Base-by-base conservation (phyloP, 2,888 invertebrate species). In the Silvanus unidentatus region DNA sequence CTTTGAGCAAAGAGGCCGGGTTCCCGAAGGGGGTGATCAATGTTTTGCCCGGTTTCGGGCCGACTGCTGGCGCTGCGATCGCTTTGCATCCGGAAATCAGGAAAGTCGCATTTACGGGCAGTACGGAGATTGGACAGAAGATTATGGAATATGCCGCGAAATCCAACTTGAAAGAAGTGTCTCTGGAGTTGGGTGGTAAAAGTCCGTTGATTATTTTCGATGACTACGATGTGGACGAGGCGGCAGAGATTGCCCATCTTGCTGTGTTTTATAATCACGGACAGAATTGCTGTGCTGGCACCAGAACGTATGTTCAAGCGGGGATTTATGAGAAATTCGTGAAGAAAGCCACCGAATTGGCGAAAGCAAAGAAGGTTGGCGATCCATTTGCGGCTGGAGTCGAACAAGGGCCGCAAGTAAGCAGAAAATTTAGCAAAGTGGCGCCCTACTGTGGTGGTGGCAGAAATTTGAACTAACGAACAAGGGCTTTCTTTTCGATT, bases 171-270 rank as follows among this genome's bases (percentile, higher is more conserved):
- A 95, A 94, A 66, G 77, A 86, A 43, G 82, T 92, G 0, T 84
- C 86, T 2, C 72, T 95, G 43, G 94, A 94, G 67, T 74, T 94
- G 32, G 94, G 94, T 32, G 94, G 94, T 48, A 94, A 94, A 69
- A 89, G 88, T 65, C 92, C 94, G 0, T 72, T 91, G 12, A 86
- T 94, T 11, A 76, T 94, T 10, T 89, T 88, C 63, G 81, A 85
- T 50, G 91, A 91, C 72, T 85, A 79, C 36, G 79, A 90, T 66
- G 73, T 82, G 56, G 75, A 77, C 50, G 75, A 77, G 55, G 82
- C 81, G 4, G 81, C 78, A 2, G 66, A 77, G 53, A 78, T 81
- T 43, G 80, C 85, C 0, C 81, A 85, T 57, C 72, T 72, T 12
- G 84, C 79, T 1, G 72, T 87, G 41, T 87, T 88, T 70, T 74